Conservation (phyloP, 2,797 vertebrate species). For the Melanotaenia parkinsoni region DNA sequence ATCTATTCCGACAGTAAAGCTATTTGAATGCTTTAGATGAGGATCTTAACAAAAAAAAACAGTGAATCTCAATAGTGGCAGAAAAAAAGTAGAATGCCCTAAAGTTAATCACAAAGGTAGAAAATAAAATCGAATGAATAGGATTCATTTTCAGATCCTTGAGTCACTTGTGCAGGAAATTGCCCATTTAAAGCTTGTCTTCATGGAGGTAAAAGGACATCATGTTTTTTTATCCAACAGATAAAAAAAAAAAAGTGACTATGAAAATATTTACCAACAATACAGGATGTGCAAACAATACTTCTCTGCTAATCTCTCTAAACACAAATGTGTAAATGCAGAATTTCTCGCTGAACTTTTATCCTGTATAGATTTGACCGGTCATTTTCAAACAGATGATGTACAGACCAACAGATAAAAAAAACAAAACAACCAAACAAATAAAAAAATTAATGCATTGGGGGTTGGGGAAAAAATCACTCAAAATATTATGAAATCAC, state of each 20-base stretch:
- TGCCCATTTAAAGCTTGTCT: slow-evolving; percentile 31
- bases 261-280: slow-evolving; percentile 1
- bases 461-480: no score
- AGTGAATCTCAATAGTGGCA: neutral
- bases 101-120: neutral
- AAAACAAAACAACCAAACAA: no score
- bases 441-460: no score
- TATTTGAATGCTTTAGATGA: neutral
- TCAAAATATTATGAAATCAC: no score
- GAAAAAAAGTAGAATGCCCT: neutral
- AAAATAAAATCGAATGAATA: neutral
- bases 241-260: slow-evolving; percentile 5
- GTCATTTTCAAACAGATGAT: no score
- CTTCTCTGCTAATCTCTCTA: neutral
- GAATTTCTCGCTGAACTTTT: no score
- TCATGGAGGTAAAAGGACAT: slow-evolving; percentile 17
- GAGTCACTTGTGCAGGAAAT: slow-evolving; percentile 21
- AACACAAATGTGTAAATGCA: neutral
- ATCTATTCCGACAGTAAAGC: neutral
- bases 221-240: slow-evolving; percentile 11
- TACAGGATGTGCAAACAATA: slow-evolving; percentile 2
- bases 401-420: no score
- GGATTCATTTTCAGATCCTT: neutral
- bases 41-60: neutral
- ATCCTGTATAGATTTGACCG: no score